Evolutionary conservation across 37 sponge, comb jelly and placozoan genomes (phyloP).

Genomic region (Haliclona indistincta): DNA sequence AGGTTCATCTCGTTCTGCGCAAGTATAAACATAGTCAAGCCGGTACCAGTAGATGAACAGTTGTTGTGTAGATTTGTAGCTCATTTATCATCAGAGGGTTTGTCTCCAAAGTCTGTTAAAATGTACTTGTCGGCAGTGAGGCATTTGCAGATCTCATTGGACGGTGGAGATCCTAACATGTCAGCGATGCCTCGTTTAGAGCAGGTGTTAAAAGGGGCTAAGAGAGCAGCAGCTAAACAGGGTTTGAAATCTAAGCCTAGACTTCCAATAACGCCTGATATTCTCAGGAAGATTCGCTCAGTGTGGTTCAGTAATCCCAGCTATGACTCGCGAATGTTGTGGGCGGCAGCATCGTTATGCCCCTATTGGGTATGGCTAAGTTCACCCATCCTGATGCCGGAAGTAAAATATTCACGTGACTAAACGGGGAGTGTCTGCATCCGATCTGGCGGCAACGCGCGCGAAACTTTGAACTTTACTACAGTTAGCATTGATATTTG

Average conservation of each 20-base stretch:
- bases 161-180: neutral
- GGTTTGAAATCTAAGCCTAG: neutral
- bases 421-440: no score
- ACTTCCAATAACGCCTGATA: conserved; percentile 26
- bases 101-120: conserved; percentile 9
- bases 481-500: no score
- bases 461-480: no score
- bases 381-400: no score
- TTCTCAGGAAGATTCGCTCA: neutral
- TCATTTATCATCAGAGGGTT: neutral
- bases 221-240: neutral
- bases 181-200: neutral
- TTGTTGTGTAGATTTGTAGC: conserved; percentile 17
- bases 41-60: conserved; percentile 22
- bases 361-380: no score
- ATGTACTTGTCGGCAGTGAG: no score
- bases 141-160: no score
- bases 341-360: conserved; percentile 21
- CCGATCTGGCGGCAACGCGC: no score
- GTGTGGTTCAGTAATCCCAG: neutral
- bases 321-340: conserved; percentile 12
- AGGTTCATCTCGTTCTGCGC: conserved; percentile 27
- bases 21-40: neutral
- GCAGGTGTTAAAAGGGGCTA: conserved; percentile 12
- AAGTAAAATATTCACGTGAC: no score